These are phyloP conservation scores for Oligia strigilis DNA, from an alignment of 2,888 invertebrate genomes.

Conservation along the genomic window DNA sequence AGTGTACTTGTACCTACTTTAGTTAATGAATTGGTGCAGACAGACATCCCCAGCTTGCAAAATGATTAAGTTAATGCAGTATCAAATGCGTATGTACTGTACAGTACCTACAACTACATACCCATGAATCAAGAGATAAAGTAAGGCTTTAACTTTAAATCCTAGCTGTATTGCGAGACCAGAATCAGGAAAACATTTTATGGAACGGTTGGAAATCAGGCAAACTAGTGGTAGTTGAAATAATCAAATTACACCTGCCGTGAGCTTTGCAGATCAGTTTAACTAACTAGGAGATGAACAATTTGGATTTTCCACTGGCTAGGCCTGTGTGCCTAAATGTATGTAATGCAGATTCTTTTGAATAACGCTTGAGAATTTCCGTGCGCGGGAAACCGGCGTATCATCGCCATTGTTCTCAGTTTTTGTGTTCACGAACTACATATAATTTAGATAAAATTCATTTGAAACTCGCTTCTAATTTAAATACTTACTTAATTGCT, in stretches of 20 bases:
- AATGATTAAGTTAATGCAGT: not conserved
- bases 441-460: constrained; percentile 57
- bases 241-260: constrained; percentile 46
- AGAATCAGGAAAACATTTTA: constrained; percentile 33
- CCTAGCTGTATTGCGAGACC: not conserved
- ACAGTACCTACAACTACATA: no score
- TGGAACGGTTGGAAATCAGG: constrained; percentile 28
- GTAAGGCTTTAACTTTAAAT: constrained; percentile 4
- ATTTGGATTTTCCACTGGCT: constrained; percentile 9
- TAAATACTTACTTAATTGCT: constrained; percentile 29
- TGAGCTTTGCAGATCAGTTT: constrained; percentile 33
- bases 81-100: not conserved
- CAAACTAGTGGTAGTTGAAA: constrained; percentile 53
- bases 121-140: not conserved
- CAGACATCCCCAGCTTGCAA: constrained; percentile 1
- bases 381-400: constrained; percentile 53
- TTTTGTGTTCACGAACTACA: constrained; percentile 58
- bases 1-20: constrained; percentile 21
- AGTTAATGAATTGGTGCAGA: constrained; percentile 35
- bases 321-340: not conserved
- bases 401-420: constrained; percentile 66
- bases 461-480: constrained; percentile 48
- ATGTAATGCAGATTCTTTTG: constrained; percentile 1
- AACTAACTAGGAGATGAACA: constrained; percentile 27
- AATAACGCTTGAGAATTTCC: constrained; percentile 59